Percentiles rank a stretch among this genome's conserved stretches.
Conservation (phyloP, 2,113 vertebrate genomes). For the Trochalopteron elliotii region DNA sequence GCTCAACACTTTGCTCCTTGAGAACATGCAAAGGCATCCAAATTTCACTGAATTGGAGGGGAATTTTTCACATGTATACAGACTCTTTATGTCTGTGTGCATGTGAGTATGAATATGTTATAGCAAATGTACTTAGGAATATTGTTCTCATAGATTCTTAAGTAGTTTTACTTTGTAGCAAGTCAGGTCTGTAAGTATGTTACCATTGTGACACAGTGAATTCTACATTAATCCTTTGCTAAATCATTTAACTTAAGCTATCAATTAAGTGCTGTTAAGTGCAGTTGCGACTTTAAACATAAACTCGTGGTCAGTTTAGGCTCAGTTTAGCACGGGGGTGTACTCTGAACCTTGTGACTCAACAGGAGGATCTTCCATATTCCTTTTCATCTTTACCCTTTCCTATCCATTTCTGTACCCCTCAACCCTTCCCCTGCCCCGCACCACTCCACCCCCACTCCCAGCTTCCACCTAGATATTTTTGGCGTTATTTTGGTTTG, state of each 20-base stretch:
- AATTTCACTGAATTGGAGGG: neutral
- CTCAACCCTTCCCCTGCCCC: neutral
- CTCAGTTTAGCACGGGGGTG: neutral
- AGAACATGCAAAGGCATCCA: neutral
- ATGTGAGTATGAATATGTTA: neutral
- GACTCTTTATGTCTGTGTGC: neutral
- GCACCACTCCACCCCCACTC: accelerated
- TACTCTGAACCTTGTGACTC: neutral
- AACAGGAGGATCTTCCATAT: neutral
- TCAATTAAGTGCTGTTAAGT: neutral
- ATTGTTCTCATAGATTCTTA: neutral
- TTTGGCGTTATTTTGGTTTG: neutral
- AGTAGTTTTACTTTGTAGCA: neutral
- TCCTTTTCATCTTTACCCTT: neutral
- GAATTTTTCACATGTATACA: neutral
- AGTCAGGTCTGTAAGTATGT: neutral
- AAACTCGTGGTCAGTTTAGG: neutral
- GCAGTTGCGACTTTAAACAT: neutral
- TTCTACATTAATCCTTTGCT: neutral
- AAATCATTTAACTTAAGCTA: neutral
- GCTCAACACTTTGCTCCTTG: neutral
- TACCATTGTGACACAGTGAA: neutral
- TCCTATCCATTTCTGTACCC: neutral
- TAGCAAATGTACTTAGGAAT: neutral
- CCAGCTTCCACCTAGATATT: neutral